Conservation (phyloP, 2,797 vertebrate species). For the Protonibea diacanthus region DNA sequence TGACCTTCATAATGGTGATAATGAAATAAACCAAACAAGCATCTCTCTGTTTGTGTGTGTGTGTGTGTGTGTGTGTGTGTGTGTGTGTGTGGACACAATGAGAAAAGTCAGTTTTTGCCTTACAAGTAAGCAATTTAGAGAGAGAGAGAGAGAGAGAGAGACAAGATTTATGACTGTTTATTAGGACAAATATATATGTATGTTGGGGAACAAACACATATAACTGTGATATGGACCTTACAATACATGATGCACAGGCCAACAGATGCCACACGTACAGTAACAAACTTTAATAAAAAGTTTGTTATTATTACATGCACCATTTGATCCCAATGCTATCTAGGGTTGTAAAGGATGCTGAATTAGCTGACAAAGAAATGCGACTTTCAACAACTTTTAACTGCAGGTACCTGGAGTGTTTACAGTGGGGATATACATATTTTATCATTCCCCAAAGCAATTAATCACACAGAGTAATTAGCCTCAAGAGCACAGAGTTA, state of each 20-base stretch:
- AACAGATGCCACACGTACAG: not conserved
- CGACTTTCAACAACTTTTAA: constrained; percentile 35
- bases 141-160: constrained; percentile 5
- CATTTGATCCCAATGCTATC: not conserved
- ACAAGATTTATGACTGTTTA: constrained; percentile 7
- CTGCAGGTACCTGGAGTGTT: constrained; percentile 28
- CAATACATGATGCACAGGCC: not conserved
- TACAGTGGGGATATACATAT: constrained; percentile 28
- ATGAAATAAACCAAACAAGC: constrained; percentile 26
- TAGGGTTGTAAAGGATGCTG: constrained; percentile 1
- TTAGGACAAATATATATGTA: not conserved
- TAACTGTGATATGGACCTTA: not conserved
- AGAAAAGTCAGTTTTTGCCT: not conserved
- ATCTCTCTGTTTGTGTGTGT: not conserved
- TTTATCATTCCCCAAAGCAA: constrained; percentile 29
- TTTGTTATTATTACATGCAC: constrained; percentile 30
- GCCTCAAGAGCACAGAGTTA: constrained; percentile 18
- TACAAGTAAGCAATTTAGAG: not conserved
- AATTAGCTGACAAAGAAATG: constrained; percentile 37
- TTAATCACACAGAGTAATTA: constrained; percentile 47
- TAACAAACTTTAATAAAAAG: constrained; percentile 7
- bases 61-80: not conserved
- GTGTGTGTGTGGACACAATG: not conserved
- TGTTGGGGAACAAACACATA: not conserved
- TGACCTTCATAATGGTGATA: constrained; percentile 29